phyloP scores from a whole-genome alignment of 2,797 vertebrate species.

The Hydrolagus colliei region DNA sequence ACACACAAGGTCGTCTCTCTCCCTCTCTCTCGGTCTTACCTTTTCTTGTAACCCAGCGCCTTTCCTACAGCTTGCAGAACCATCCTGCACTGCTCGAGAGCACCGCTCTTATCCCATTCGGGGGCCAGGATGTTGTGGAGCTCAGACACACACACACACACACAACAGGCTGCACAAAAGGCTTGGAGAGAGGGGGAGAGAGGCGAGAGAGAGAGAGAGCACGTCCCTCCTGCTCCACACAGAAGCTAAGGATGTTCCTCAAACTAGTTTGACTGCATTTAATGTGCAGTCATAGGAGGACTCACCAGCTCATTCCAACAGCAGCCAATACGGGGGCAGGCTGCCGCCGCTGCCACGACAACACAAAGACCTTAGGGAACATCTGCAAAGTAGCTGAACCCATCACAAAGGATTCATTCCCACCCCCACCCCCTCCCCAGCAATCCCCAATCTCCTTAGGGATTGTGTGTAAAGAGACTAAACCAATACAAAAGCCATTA shows the following conservation, averaged over 20 bases:
- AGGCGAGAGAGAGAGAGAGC: too few species aligned
- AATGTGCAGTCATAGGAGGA: background rate
- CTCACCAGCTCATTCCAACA: background rate
- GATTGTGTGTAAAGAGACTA: background rate
- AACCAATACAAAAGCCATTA: background rate
- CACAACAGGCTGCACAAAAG: slow-evolving; percentile 14
- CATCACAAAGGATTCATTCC: slow-evolving; percentile 20
- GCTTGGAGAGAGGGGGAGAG: too few species aligned
- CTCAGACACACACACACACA: background rate
- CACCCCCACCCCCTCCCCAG: too few species aligned
- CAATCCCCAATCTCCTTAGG: background rate
- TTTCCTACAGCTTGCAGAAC: slow-evolving; percentile 40
- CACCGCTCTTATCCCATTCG: background rate
- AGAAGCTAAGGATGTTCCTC: background rate
- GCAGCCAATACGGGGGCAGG: background rate
- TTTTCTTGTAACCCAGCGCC: slow-evolving; percentile 35
- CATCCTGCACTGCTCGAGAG: slow-evolving; percentile 34
- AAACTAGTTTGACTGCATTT: slow-evolving; percentile 32
- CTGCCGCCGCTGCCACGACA: slow-evolving; percentile 28
- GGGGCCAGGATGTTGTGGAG: background rate
- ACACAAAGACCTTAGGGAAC: slow-evolving; percentile 29
- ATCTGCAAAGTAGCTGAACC: slow-evolving; percentile 12
- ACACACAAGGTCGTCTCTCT: too few species aligned
- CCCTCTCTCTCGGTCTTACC: slow-evolving; percentile 29
- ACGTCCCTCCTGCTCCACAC: background rate